These are phyloP conservation scores for Charaxes varanes DNA, from an alignment of 1,140 invertebrate genomes.

Conservation along the genomic window DNA sequence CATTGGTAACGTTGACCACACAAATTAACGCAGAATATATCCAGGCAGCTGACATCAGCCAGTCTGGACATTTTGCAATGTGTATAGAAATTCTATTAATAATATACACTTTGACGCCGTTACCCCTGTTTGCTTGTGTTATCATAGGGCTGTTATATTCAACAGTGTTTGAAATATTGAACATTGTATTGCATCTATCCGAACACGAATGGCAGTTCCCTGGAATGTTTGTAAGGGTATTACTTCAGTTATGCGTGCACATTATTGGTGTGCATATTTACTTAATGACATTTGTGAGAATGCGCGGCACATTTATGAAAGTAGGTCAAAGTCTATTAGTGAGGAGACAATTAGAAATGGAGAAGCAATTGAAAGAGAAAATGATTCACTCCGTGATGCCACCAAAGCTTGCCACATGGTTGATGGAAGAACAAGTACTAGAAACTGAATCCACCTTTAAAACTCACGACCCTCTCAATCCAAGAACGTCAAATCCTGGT, in stretches of 20 bases:
- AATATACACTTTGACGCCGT: constrained; percentile 94
- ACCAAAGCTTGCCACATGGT: constrained; percentile 90
- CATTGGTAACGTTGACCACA: constrained; percentile 76
- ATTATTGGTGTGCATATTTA: constrained; percentile 94
- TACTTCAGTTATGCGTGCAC: constrained; percentile 93
- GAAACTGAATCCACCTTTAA: constrained; percentile 65
- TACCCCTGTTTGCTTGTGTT: constrained; percentile 90
- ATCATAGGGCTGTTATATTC: constrained; percentile 87
- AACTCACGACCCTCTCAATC: constrained; percentile 55
- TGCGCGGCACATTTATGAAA: constrained; percentile 97
- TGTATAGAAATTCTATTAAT: constrained; percentile 91
- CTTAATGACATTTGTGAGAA: constrained; percentile 92
- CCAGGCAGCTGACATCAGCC: constrained; percentile 77
- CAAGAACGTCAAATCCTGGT: constrained; percentile 73
- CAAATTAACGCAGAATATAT: constrained; percentile 40
- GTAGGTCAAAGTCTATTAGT: constrained; percentile 91
- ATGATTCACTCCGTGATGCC: constrained; percentile 99
- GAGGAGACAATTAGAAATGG: constrained; percentile 90
- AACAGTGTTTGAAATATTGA: constrained; percentile 83
- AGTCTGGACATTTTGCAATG: constrained; percentile 88
- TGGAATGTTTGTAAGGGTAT: constrained; percentile 81
- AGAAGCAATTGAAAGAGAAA: constrained; percentile 95
- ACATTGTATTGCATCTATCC: constrained; percentile 62
- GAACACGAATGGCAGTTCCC: constrained; percentile 71
- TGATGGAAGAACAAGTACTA: constrained; percentile 84